Evolutionary conservation across 2,797 vertebrate genomes (phyloP).

Genomic region (Schizothorax lantsangensis): DNA sequence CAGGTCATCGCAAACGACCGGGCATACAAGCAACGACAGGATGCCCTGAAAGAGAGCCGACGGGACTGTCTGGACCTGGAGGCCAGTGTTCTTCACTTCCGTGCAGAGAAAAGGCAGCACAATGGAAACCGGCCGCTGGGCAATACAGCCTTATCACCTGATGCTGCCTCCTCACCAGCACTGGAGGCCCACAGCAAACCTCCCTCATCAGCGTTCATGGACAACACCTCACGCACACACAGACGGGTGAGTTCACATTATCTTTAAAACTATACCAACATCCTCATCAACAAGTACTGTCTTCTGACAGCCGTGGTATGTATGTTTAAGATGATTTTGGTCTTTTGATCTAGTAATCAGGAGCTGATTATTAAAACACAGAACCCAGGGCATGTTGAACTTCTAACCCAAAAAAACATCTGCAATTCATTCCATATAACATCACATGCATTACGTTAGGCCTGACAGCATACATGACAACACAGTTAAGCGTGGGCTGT

Average conservation of each 20-base stretch:
- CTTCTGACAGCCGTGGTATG: not conserved
- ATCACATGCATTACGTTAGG: not conserved
- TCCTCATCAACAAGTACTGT: not conserved
- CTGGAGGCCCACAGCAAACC: conserved; percentile 66
- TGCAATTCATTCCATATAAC: not conserved
- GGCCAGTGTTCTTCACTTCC: conserved; percentile 80
- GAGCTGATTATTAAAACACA: not conserved
- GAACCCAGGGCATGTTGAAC: not conserved
- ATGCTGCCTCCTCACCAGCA: conserved; percentile 36
- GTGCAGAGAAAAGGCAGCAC: conserved; percentile 79
- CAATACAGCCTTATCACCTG: conserved; percentile 45
- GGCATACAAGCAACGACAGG: conserved; percentile 78
- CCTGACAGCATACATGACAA: not conserved
- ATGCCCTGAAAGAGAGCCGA: conserved; percentile 81
- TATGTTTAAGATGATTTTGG: not conserved
- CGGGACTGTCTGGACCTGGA: conserved; percentile 87
- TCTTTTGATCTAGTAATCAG: conserved; percentile 12
- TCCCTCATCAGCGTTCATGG: conserved; percentile 64
- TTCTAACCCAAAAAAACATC: not conserved
- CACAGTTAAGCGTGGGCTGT: not conserved
- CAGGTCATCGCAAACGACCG: conserved; percentile 87
- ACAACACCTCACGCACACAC: conserved; percentile 73
- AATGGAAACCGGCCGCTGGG: conserved; percentile 67
- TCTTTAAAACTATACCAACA: not conserved
- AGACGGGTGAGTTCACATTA: conserved; percentile 71